Evolutionary conservation across 2,113 vertebrate genomes (phyloP), one percentile per base, ranked within the genome.

Genomic region (Myotis yumanensis): DNA sequence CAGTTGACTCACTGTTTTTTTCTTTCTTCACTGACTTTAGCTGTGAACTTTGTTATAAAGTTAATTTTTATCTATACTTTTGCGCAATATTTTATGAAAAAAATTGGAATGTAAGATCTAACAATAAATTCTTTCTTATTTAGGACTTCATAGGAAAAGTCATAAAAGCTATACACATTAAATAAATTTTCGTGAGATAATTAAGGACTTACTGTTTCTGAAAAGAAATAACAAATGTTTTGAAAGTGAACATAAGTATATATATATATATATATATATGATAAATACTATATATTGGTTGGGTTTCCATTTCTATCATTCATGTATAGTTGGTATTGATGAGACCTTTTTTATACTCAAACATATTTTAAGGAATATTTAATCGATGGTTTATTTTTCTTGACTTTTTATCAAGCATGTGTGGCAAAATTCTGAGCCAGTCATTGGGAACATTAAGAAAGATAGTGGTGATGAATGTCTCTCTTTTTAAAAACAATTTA

Each of bases 381-480:
- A 51, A 48, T 79, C 14, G 62, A 35, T 90, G 51, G 48, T 77
- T 94, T 90, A 37, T 81, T 86, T 82, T 89, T 82, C 40, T 77
- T 92, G 84, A 18, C 40, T 94, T 96, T 97, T 90, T 64, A 81
- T 83, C 23, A 93, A 83, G 37, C 22, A 48, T 68, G 16, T 93
- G 91, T 93, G 82, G 69, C 30, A 94, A 94, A 93, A 86, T 62
- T 81, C 72, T 75, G 62, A 95, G 25, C 25, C 64, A 79, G 77
- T 76, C 48, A 22, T 82, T 90, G 72, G 57, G 15, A 59, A 85
- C 35, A 87, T 91, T 94, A 89, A 88, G 86, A 88, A 90, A 81
- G 86, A 86, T 57, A 89, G 17, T 23, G 17, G 1, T 73, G 89
- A 62, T 93, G 80, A 77, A 90, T 93, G n/a, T 94, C 37, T 11